Base-by-base conservation (phyloP, 2,888 invertebrate species). In the Tuberolachnus salignus region DNA sequence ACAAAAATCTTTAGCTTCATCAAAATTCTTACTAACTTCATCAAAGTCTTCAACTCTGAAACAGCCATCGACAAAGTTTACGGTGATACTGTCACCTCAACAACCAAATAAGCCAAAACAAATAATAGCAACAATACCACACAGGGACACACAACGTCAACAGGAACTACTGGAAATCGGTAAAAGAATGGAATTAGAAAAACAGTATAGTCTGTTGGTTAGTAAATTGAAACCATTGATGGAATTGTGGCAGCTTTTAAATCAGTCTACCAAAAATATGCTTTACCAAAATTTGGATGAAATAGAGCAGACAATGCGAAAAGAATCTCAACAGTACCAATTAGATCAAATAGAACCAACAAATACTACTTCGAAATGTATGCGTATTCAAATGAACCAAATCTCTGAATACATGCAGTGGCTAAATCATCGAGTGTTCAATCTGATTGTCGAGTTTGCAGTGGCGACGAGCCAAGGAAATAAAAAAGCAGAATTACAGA, bases 201-300 rank as follows among this genome's bases (percentile, higher is more conserved):
- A 44, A 55, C 8, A 1, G 4, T 21, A 55, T 1, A 10, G 10
- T 3, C 1, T 0, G 4, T 21, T 70, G 16, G 3, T 6, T 4
- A 19, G 4, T 34, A 23, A 61, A 34, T 4, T 72, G 21, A 72
- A 51, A 34, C 61, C 61, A 34, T 19, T 72, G 49, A 34, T 72
- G 61, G 49, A 34, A 61, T 19, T 72, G 14, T 49, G 49, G 59
- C n/a, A 34, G 11, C 44, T 49, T 19, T 19, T 4, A 14, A 9
- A 26, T 72, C 23, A 9, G 16, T 61, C 61, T 8, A 49, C 72
- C 4, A 3, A 2, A 14, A 8, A 6, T 21, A 61, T 49, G 61
- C 14, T 72, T 1, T 0, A 11, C 4, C 49, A 34, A 34, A 59
- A 61, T 34, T 72, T 61, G 0, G 19, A 51, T 72, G 49, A 49